Percentiles rank a stretch among this genome's conserved stretches.
phyloP scores from a whole-genome alignment of 2,888 invertebrate species.

The Macrophya alboannulata region DNA sequence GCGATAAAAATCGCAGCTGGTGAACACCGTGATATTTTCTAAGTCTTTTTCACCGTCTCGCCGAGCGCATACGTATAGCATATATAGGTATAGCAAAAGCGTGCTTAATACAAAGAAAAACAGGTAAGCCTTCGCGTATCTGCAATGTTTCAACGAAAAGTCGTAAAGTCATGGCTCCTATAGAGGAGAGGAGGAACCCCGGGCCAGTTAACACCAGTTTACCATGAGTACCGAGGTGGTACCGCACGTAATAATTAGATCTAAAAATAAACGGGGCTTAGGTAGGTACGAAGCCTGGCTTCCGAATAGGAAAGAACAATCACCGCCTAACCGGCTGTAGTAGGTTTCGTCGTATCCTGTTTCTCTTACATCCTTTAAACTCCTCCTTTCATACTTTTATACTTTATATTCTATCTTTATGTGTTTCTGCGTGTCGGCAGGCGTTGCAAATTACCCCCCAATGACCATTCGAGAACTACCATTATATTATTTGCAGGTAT shows the following conservation, averaged over 20 bases:
- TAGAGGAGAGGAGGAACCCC: slow-evolving; percentile 35
- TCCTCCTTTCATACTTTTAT: not conserved
- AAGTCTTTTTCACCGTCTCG: slow-evolving; percentile 23
- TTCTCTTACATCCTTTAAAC: not conserved
- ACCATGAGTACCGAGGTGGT: slow-evolving; percentile 5
- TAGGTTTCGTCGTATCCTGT: slow-evolving; percentile 6
- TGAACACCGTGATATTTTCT: slow-evolving; percentile 11
- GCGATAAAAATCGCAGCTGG: slow-evolving; percentile 27
- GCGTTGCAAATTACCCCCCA: slow-evolving; percentile 22
- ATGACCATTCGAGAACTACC: slow-evolving; percentile 16
- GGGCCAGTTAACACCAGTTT: slow-evolving; percentile 65
- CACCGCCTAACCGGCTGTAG: not conserved
- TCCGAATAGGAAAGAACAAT: slow-evolving; percentile 46
- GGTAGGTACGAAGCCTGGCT: slow-evolving; percentile 35
- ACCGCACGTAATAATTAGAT: slow-evolving; percentile 69
- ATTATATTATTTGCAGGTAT: slow-evolving; percentile 10
- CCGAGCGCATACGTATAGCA: not conserved
- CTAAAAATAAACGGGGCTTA: slow-evolving; percentile 65
- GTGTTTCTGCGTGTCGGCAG: slow-evolving; percentile 2
- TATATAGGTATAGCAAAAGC: not conserved
- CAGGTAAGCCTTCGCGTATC: not conserved
- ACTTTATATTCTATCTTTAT: slow-evolving; percentile 14
- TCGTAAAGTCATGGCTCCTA: slow-evolving; percentile 16
- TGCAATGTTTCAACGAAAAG: slow-evolving; percentile 40
- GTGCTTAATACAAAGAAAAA: slow-evolving; percentile 20